These are phyloP conservation scores for Pollimyrus isidori DNA, from an alignment of 2,113 vertebrate species.

Conservation along the genomic window DNA sequence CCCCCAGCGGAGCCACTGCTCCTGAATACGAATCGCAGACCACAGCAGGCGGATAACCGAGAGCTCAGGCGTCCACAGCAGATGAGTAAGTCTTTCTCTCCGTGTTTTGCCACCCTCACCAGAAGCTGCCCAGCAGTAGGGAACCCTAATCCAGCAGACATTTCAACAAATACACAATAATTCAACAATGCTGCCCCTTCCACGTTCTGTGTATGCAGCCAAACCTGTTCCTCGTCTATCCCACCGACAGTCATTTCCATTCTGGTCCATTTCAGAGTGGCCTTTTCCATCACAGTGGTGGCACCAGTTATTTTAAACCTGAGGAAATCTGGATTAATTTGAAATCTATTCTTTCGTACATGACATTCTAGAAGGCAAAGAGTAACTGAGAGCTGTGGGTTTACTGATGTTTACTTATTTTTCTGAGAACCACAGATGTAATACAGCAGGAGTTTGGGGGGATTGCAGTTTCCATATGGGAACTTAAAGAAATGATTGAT, in stretches of 20 bases:
- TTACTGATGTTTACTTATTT: not conserved
- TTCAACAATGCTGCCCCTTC: not conserved
- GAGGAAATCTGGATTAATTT: conserved; percentile 25
- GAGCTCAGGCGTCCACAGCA: not conserved
- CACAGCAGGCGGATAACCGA: not conserved
- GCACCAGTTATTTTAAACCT: conserved; percentile 4
- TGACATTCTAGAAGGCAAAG: not conserved
- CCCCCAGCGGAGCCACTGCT: not conserved
- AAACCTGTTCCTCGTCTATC: not conserved
- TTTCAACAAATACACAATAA: not conserved
- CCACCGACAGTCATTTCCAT: not conserved
- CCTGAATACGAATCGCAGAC: not conserved
- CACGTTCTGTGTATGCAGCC: not conserved
- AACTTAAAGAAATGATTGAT: conserved; percentile 20
- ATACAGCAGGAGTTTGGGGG: conserved; percentile 10
- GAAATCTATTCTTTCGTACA: conserved; percentile 11
- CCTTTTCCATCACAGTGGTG: not conserved
- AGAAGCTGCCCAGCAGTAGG: not conserved
- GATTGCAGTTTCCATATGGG: not conserved
- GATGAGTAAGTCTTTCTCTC: not conserved
- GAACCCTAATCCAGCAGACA: not conserved
- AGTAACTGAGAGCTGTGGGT: not conserved
- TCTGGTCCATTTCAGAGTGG: not conserved
- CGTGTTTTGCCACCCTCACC: not conserved
- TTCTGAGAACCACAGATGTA: not conserved